Conservation (phyloP, 1,140 invertebrate genomes). For the Pararge aegeria region DNA sequence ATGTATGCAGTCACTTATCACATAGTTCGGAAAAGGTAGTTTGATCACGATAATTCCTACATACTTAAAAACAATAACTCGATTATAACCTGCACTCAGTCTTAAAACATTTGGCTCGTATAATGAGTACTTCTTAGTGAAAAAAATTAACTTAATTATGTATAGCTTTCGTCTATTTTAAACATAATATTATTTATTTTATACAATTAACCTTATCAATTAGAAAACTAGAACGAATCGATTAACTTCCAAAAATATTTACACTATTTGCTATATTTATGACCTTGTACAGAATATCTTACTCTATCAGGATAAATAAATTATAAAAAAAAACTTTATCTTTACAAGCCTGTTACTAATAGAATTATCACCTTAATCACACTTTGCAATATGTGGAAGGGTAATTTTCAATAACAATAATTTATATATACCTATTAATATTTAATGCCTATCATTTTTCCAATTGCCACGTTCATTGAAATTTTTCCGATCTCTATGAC, state of each 20-base stretch:
- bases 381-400: slow-evolving; percentile 57
- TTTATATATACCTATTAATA: slow-evolving; percentile 41
- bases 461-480: slow-evolving; percentile 70
- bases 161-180: slow-evolving; percentile 39
- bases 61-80: slow-evolving; percentile 36
- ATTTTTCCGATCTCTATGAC: slow-evolving; percentile 77
- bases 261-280: slow-evolving; percentile 21
- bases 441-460: slow-evolving; percentile 74
- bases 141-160: slow-evolving; percentile 49
- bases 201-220: slow-evolving; percentile 27
- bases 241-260: slow-evolving; percentile 20
- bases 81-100: slow-evolving; percentile 68
- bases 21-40: neutral
- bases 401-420: slow-evolving; percentile 51
- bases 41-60: slow-evolving; percentile 1
- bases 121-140: slow-evolving; percentile 64
- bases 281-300: slow-evolving; percentile 24
- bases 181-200: slow-evolving; percentile 38
- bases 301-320: slow-evolving; percentile 34
- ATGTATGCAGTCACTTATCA: neutral
- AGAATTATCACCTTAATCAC: slow-evolving; percentile 68
- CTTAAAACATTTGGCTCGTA: slow-evolving; percentile 76
- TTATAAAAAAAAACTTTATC: slow-evolving; percentile 53
- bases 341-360: slow-evolving; percentile 54
- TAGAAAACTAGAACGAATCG: slow-evolving; percentile 1